phyloP scores from a whole-genome alignment of 1,140 invertebrate genomes.

The Sitobion miscanthi region DNA sequence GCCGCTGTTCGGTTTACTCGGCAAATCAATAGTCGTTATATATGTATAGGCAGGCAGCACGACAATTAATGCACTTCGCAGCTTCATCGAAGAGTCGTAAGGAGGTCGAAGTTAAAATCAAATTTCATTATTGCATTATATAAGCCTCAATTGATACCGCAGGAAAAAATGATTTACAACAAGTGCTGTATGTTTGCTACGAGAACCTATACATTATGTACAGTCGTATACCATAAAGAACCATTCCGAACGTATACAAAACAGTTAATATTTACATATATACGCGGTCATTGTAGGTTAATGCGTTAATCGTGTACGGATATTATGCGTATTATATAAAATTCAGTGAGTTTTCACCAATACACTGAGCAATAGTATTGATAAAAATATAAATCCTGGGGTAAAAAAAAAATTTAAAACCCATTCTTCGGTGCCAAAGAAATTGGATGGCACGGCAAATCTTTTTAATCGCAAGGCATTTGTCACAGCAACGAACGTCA shows the following conservation, averaged over 20 bases:
- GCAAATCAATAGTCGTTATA: not conserved
- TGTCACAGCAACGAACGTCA: not conserved
- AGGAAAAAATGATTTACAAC: not conserved
- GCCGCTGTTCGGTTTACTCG: not conserved
- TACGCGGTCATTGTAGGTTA: not conserved
- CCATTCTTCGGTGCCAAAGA: not conserved
- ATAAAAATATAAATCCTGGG: not conserved
- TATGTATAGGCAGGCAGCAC: too few species aligned
- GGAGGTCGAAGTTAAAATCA: not conserved
- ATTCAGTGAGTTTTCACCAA: not conserved
- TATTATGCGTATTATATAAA: not conserved
- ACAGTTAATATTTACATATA: not conserved
- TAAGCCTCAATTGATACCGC: too few species aligned
- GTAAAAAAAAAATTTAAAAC: not conserved
- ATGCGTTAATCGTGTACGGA: not conserved
- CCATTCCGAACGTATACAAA: not conserved
- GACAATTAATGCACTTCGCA: too few species aligned
- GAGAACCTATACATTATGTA: not conserved
- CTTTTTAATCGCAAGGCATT: not conserved
- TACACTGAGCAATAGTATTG: not conserved
- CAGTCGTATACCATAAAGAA: too few species aligned
- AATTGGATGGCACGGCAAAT: not conserved
- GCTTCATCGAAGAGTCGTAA: not conserved
- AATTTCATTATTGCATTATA: not conserved
- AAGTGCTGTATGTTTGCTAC: not conserved